Conservation (phyloP, 2,888 invertebrate species). For the Habroteleia sp. region DNA sequence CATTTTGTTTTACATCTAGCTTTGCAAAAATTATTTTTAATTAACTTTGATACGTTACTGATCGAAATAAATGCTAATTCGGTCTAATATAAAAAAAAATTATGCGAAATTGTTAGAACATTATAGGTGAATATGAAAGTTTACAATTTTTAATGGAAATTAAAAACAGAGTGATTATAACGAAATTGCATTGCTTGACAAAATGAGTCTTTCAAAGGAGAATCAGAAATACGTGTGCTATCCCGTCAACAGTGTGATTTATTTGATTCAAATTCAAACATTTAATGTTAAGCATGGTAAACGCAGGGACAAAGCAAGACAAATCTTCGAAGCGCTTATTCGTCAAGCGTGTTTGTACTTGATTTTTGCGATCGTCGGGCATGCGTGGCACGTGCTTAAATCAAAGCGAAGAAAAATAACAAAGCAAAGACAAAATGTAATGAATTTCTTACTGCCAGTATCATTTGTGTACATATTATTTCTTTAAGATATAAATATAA, state of each 20-base stretch:
- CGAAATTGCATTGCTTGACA: slow-evolving; percentile 19
- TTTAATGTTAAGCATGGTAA: neutral
- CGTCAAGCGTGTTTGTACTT: slow-evolving; percentile 17
- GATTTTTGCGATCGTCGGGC: slow-evolving; percentile 4
- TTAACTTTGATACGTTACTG: slow-evolving; percentile 7
- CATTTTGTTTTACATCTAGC: neutral
- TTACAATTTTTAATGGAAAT: slow-evolving; percentile 1
- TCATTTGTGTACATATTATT: slow-evolving; percentile 74
- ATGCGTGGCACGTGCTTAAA: slow-evolving; percentile 10
- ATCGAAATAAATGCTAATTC: slow-evolving; percentile 19
- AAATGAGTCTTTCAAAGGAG: slow-evolving; percentile 51
- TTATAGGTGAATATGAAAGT: neutral
- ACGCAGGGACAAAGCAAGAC: neutral
- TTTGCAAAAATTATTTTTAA: neutral
- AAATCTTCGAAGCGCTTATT: slow-evolving; percentile 26
- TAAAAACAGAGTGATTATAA: neutral
- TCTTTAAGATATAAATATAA: slow-evolving; percentile 66
- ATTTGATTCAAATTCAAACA: slow-evolving; percentile 27
- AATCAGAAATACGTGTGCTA: slow-evolving; percentile 22
- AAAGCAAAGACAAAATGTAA: slow-evolving; percentile 4
- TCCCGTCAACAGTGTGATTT: slow-evolving; percentile 25
- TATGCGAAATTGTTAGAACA: slow-evolving; percentile 17
- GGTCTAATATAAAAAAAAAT: slow-evolving; percentile 1
- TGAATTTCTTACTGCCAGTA: slow-evolving; percentile 74
- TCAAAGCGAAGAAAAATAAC: slow-evolving; percentile 3